Base-by-base conservation (phyloP, 2,888 invertebrate species). In the Apamea anceps region DNA sequence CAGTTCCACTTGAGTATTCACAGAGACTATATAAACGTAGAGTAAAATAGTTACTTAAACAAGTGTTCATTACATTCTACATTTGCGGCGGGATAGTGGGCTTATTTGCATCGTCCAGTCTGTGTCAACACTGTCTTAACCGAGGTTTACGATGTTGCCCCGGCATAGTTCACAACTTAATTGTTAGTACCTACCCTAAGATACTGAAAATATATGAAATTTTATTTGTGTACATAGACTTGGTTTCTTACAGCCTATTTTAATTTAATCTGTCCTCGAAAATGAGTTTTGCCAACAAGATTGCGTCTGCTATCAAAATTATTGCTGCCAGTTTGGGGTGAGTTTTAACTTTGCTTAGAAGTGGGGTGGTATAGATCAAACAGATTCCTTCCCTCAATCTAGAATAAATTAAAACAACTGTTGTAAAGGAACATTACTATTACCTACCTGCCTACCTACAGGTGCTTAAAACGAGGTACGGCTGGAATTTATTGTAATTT, bases 61-160 rank as follows among this genome's bases (percentile, higher is more conserved):
- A 73, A 62, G 81, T 77, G 72, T 83, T 81, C 74, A 85, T 89
- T 85, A 85, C 77, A 67, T 77, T 81, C 60, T 75, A 85, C 71
- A 72, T 81, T 87, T 81, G 72, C 70, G 75, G 75, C 28, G 68
- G 60, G 42, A 66, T 74, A 81, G 82, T 82, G 81, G 86, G 72
- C 79, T 87, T 91, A 85, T 88, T 89, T 90, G 85, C 86, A 76
- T 78, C 80, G 84, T 85, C 87, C 88, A 77, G 76, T 80, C 78
- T 77, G 68, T 88, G 85, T 89, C 89, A 90, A 91, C 91, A 90
- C 25, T 73, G 85, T 75, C 81, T 80, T 77, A 82, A 81, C 75
- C 71, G 68, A n/a, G 57, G 68, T 74, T 85, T 75, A 80, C 81
- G 75, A 83, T 48, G 75, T 84, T 70, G 32, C 63, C 32, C 54